Conservation (phyloP, 1,140 invertebrate species). For the Caerostris darwini region DNA sequence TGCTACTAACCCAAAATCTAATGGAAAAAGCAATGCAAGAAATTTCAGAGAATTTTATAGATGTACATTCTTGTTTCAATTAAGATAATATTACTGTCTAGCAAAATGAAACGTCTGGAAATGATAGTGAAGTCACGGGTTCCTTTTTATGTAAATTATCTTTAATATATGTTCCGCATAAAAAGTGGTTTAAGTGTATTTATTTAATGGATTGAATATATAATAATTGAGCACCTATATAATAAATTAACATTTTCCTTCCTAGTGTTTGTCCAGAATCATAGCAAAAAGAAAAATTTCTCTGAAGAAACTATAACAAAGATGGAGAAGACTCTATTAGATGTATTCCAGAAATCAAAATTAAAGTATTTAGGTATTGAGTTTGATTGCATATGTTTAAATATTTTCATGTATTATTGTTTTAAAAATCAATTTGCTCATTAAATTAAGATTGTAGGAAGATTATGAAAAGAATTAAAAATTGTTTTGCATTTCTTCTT, state of each 20-base stretch:
- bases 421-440: neutral
- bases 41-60: too few species aligned
- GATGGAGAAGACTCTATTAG: slow-evolving; percentile 86
- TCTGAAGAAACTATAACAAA: slow-evolving; percentile 85
- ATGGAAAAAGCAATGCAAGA: too few species aligned
- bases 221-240: too few species aligned
- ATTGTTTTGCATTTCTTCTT: neutral
- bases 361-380: slow-evolving; percentile 85
- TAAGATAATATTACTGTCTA: too few species aligned
- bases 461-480: neutral
- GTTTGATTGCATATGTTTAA: neutral
- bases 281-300: slow-evolving; percentile 87
- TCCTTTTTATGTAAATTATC: too few species aligned
- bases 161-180: too few species aligned
- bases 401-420: slow-evolving; percentile 6
- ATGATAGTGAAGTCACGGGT: too few species aligned
- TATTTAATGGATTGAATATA: too few species aligned
- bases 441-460: neutral
- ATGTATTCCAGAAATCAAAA: slow-evolving; percentile 87
- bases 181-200: too few species aligned
- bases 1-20: too few species aligned
- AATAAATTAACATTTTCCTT: neutral
- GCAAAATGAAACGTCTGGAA: too few species aligned
- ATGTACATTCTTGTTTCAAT: too few species aligned
- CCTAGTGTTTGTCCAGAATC: slow-evolving; percentile 88